Base-by-base conservation (phyloP, 2,888 invertebrate species). In the Periphyllus acericola region DNA sequence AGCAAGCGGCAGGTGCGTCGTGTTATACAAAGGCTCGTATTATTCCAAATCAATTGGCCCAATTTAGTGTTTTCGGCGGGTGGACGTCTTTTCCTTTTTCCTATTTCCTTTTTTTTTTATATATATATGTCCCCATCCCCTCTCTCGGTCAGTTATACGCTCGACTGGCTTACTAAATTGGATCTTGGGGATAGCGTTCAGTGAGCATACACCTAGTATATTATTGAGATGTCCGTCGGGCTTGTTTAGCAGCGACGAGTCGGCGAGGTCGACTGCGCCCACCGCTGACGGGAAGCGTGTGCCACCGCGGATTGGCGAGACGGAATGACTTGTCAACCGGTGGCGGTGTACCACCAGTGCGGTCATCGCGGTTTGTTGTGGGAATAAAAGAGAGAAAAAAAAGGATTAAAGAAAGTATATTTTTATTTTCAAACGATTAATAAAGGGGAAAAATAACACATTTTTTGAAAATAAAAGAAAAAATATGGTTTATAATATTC, bases 81-180 rank as follows among this genome's bases (percentile, higher is more conserved):
- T 52, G 19, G n/a, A n/a, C 75, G 52, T 52, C 25, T 29, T 72
- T 52, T 72, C 29, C 11, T 68, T 68, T 40, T 17, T 32, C 32
- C 17, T 71, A 25, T 71, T 40, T 66, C 8, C n/a, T n/a, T n/a
- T n/a, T n/a, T n/a, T n/a, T n/a, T n/a, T n/a, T n/a, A n/a, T n/a
- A n/a, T n/a, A n/a, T n/a, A n/a, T n/a, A n/a, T n/a, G n/a, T n/a
- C n/a, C n/a, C n/a, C n/a, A n/a, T 36, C 32, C 29, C 5, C 40
- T 29, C 25, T 46, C 71, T 34, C 52, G 52, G 82, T 82, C 71
- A 46, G 82, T 72, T 55, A 52, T 72, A 72, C 82, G 52, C 71
- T 82, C 32, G 72, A 55, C 52, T 72, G 52, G 71, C 34, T 82
- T 72, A 52, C 72, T 72, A 82, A 82, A 82, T 72, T 82, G 52